Conservation (phyloP, 2,113 vertebrate species). For the Xiphophorus hellerii region DNA sequence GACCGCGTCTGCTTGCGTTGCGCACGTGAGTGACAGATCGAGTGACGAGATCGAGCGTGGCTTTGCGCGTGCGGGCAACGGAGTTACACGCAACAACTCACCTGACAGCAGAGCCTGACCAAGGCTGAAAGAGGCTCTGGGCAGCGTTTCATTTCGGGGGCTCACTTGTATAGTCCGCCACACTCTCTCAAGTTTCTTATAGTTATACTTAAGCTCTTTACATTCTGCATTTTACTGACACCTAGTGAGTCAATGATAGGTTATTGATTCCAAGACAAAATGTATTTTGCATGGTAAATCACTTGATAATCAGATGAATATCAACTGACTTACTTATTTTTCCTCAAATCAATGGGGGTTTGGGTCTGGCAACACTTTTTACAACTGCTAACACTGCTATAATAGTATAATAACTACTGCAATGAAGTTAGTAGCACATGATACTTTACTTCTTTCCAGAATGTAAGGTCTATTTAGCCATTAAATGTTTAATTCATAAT, state of each 20-base stretch:
- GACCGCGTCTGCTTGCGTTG: constrained; percentile 32
- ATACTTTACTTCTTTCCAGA: neutral
- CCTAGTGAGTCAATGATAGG: neutral
- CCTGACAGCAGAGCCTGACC: neutral
- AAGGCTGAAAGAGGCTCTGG: neutral
- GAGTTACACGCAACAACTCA: constrained; percentile 2
- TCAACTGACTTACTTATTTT: no score
- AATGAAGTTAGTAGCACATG: neutral
- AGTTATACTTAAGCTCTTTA: neutral
- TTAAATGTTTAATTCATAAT: neutral
- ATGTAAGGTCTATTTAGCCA: neutral
- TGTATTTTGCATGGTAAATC: neutral
- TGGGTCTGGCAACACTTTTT: no score
- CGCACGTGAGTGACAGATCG: constrained; percentile 28
- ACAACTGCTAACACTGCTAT: no score
- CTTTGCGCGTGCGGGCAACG: constrained; percentile 9
- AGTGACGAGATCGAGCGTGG: constrained; percentile 22
- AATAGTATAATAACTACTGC: neutral
- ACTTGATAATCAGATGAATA: no score
- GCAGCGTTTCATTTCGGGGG: neutral
- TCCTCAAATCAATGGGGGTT: no score
- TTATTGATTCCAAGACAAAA: neutral
- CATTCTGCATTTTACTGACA: neutral
- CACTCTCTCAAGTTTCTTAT: no score
- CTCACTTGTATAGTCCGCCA: neutral